A percentile compares a stretch with the other conserved stretches of the same genome.
These are phyloP conservation scores for Pristionchus japonicus DNA, from an alignment of 2,888 invertebrate genomes.

Conservation along the genomic window DNA sequence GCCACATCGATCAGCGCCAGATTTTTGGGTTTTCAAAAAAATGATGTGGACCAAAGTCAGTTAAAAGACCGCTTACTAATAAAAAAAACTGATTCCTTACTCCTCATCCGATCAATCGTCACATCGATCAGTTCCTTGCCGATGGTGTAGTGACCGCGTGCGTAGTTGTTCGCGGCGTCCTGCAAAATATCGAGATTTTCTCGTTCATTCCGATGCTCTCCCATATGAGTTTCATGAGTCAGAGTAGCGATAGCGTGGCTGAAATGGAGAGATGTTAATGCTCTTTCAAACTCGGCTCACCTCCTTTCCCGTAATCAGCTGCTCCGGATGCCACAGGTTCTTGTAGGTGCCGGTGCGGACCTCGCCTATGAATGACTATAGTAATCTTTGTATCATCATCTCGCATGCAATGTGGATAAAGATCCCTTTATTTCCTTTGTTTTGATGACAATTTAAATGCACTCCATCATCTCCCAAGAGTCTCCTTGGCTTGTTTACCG, in stretches of 20 bases:
- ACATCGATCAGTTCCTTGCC: slow-evolving; percentile 84
- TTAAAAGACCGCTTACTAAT: too few species aligned
- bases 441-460: too few species aligned
- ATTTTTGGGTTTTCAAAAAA: too few species aligned
- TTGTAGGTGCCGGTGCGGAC: slow-evolving; percentile 78
- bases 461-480: too few species aligned
- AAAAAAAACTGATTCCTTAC: slow-evolving; percentile 3
- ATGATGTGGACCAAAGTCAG: too few species aligned
- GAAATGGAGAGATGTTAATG: neutral
- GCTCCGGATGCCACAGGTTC: slow-evolving; percentile 92
- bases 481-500: too few species aligned
- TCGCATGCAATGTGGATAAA: too few species aligned
- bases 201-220: neutral
- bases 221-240: too few species aligned
- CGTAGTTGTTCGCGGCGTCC: slow-evolving; percentile 47
- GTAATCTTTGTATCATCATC: neutral
- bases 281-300: neutral
- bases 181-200: neutral
- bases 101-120: slow-evolving; percentile 81
- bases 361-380: slow-evolving; percentile 68
- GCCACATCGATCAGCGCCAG: too few species aligned
- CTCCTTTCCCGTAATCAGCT: slow-evolving; percentile 94
- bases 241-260: too few species aligned
- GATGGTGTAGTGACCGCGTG: slow-evolving; percentile 83
- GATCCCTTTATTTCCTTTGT: too few species aligned